Base-by-base conservation (phyloP, 2,113 vertebrate genomes). In the Xiphophorus maculatus region DNA sequence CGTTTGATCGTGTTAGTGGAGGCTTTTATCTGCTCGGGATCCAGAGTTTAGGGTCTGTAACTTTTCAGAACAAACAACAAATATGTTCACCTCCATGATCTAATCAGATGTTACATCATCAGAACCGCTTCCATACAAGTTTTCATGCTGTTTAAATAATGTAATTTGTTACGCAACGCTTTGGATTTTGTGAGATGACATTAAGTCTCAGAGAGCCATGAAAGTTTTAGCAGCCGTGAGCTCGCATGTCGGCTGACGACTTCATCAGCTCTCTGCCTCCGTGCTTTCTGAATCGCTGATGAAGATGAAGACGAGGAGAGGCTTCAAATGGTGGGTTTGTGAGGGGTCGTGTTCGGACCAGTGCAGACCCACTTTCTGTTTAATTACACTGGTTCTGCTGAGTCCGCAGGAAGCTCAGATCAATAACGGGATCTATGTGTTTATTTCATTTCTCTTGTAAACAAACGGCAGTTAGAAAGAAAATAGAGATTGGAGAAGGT, bases 171-270 rank as follows among this genome's bases (percentile, higher is more conserved):
- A 76, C 40, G 79, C 73, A 85, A 86, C 74, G 76, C 70, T 71
- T 63, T 83, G 81, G 77, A 74, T 84, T 42, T 84, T 91, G 86
- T 82, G 63, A 82, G 76, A 54, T 83, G 82, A 87, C 88, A 79
- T 78, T 85, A 65, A 83, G 73, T 75, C 90, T 79, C 90, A 90
- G 79, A 92, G 64, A 71, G 64, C 73, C 79, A 87, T 90, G 35
- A 91, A 91, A 85, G 69, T 91, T 92, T 89, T 25, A 90, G 73
- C 73, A 15, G 71, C 63, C 74, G 75, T 82, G 32, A 35, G 9
- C 2, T n/a, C 51, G 25, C 22, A 11, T n/a, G 51, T 58, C 25
- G 2, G 51, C 7, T 3, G 51, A 58, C 5, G 25, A 58, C 51
- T 58, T 25, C 48, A 54, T 54, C 51, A n/a, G 51, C 51, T 58